Evolutionary conservation across 2,113 vertebrate species (phyloP), one percentile per base, ranked within the genome.

Genomic region (Lophura nycthemera): DNA sequence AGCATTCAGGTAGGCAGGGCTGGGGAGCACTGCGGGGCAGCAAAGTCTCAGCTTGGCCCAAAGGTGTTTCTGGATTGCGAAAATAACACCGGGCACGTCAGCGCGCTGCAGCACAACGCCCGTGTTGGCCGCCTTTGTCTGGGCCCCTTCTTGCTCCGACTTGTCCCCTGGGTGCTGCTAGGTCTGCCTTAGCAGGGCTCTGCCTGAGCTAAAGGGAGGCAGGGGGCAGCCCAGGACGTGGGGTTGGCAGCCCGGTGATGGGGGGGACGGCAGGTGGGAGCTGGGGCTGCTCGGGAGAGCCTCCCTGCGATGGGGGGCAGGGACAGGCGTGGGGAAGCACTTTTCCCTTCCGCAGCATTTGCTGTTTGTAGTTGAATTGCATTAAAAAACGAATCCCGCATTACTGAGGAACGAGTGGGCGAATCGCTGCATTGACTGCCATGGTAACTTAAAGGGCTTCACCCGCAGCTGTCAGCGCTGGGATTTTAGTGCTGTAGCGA

Each of bases 361-460:
- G 47, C 86, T 95, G 92, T 96, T 90, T 93, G 92, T 95, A 87
- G 92, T 81, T 77, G 92, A 90, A 92, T 60, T 8, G 4, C 80
- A 48, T 93, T 86, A 22, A 88, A 88, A 90, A 90, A 91, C 83
- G 24, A 92, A 88, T 66, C 84, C 78, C 50, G 84, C 94, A 43
- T 95, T 91, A 94, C 40, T 94, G 95, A 80, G 72, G 86, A 93
- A 59, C 0, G 89, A 96, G 96, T 96, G 96, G 95, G 96, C 79
- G 89, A 95, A 91, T 74, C 43, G 69, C 94, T 89, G 93, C 95
- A 85, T 84, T 83, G 34, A 93, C 90, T 97, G 22, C 96, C 95
- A 97, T 96, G 96, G 95, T 90, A 96, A 96, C 96, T 96, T 48
- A 63, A 87, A 93, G 94, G 93, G 69, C 96, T 93, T 95, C 95